A percentile compares a stretch with the other conserved stretches of the same genome.
Evolutionary conservation across 2,797 vertebrate species (phyloP).

Genomic region (Brachymystax lenok): DNA sequence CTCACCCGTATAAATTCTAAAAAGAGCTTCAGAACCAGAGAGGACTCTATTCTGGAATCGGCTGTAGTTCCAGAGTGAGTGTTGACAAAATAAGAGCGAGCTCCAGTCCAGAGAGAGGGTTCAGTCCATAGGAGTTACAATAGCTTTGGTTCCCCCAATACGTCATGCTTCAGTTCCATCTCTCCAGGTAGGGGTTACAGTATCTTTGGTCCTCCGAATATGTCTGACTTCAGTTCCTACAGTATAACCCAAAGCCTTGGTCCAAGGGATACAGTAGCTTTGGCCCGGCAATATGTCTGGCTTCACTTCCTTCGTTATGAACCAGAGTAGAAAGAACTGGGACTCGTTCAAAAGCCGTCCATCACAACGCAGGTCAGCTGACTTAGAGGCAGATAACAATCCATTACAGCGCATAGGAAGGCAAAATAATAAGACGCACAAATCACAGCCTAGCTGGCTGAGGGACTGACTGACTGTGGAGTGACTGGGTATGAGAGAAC

Average conservation of each 20-base stretch:
- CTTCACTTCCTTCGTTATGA: conserved; percentile 10
- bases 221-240: conserved; percentile 17
- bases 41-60: neutral
- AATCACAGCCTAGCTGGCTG: conserved; percentile 8
- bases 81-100: neutral
- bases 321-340: neutral
- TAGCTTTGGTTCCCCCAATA: neutral
- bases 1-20: neutral
- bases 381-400: conserved; percentile 24
- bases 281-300: neutral
- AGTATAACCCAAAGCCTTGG: neutral
- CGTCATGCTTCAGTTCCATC: neutral
- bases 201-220: neutral
- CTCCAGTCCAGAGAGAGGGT: neutral
- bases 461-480: neutral
- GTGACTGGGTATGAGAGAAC: neutral
- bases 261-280: neutral
- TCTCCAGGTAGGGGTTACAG: neutral
- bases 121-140: neutral
- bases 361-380: conserved; percentile 11
- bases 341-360: conserved; percentile 22
- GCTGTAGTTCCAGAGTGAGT: neutral
- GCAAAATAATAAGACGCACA: conserved; percentile 20
- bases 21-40: neutral
- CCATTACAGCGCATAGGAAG: conserved; percentile 14